Evolutionary conservation across 2,113 vertebrate species (phyloP).

Genomic region (Caretta caretta): DNA sequence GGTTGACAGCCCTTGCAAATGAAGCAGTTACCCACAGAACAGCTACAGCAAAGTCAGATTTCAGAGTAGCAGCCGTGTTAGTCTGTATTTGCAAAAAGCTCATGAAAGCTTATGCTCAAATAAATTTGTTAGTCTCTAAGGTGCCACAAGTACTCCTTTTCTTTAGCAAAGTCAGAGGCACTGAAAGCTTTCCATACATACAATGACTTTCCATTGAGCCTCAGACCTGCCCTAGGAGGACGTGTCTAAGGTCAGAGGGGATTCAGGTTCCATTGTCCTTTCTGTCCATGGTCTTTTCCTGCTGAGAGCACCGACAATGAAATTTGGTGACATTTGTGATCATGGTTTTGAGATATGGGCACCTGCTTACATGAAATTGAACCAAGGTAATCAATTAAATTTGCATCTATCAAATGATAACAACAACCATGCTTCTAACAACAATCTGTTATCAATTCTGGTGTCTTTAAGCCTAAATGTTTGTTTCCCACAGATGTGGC

Average conservation of each 20-base stretch:
- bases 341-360: background rate
- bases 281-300: background rate
- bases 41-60: background rate
- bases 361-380: background rate
- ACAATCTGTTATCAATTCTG: background rate
- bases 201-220: background rate
- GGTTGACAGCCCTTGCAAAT: background rate
- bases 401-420: background rate
- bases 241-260: background rate
- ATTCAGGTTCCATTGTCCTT: background rate
- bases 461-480: background rate
- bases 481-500: background rate
- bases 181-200: background rate
- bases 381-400: background rate
- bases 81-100: no score
- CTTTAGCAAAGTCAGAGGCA: background rate
- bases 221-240: background rate
- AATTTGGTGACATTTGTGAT: background rate
- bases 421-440: background rate
- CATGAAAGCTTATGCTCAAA: no score
- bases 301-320: background rate
- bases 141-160: no score
- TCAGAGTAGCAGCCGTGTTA: no score
- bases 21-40: background rate
- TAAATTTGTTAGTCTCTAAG: no score